Conservation (phyloP, 1,140 invertebrate genomes). For the Drosophila jambulina region DNA sequence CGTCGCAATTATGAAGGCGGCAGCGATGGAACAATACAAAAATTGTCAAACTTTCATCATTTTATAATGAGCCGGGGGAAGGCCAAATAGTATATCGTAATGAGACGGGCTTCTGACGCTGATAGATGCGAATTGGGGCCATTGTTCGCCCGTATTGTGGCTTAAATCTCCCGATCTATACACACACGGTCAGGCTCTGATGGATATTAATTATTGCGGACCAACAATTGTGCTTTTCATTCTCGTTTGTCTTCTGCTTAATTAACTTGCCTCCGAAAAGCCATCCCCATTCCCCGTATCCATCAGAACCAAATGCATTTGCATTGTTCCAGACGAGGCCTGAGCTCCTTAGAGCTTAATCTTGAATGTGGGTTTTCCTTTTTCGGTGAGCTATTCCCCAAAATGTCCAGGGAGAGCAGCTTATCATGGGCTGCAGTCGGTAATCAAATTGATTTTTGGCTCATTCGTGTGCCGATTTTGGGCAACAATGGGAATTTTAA, state of each 20-base stretch:
- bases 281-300: background rate
- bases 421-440: background rate
- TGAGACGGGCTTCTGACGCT: conserved; percentile 9
- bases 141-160: conserved; percentile 11
- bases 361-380: background rate
- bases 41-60: conserved; percentile 44
- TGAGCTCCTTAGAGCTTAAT: background rate
- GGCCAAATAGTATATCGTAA: conserved; percentile 11
- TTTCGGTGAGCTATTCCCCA: background rate
- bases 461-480: background rate
- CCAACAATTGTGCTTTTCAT: conserved; percentile 7
- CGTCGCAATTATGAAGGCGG: conserved; percentile 18
- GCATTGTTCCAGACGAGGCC: background rate
- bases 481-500: background rate
- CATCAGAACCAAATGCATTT: background rate
- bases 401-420: background rate
- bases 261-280: conserved; percentile 5
- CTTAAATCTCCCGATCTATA: conserved; percentile 10
- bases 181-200: background rate
- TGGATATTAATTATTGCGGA: conserved; percentile 29
- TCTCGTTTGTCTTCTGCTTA: conserved; percentile 34
- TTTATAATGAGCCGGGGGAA: conserved; percentile 30
- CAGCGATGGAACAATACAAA: conserved; percentile 24
- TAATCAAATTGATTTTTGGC: background rate
- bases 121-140: conserved; percentile 17